Conservation (phyloP, 2,888 invertebrate genomes). For the Metalampra italica region DNA sequence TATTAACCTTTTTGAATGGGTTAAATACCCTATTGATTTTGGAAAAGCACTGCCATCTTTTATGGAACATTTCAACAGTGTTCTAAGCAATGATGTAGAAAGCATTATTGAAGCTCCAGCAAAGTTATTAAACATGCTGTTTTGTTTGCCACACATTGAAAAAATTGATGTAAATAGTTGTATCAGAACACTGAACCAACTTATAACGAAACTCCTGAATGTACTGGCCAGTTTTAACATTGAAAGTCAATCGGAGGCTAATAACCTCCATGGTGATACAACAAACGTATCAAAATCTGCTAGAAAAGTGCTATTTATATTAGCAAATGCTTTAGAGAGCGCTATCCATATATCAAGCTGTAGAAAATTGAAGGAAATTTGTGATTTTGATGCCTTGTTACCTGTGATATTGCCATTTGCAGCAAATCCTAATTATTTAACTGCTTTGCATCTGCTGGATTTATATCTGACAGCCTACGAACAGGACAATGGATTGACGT, state of each 20-base stretch:
- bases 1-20: constrained; percentile 80
- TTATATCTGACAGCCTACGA: constrained; percentile 73
- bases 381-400: constrained; percentile 58
- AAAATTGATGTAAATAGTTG: constrained; percentile 56
- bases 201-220: constrained; percentile 46
- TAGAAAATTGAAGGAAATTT: constrained; percentile 64
- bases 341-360: constrained; percentile 76
- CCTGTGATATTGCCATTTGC: constrained; percentile 65
- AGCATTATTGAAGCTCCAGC: constrained; percentile 54
- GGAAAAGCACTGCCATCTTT: constrained; percentile 54
- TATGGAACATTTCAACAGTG: constrained; percentile 50
- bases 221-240: constrained; percentile 46
- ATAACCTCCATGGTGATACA: constrained; percentile 49
- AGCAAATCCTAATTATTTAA: constrained; percentile 61
- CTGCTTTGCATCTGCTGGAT: constrained; percentile 74
- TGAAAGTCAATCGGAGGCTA: constrained; percentile 39
- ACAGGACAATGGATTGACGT: constrained; percentile 58
- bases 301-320: constrained; percentile 73
- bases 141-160: constrained; percentile 78
- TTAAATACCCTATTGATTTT: constrained; percentile 82
- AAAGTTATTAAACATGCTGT: constrained; percentile 65
- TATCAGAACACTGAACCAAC: constrained; percentile 43
- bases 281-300: constrained; percentile 45
- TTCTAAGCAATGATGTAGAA: constrained; percentile 51
- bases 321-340: constrained; percentile 79